Base-by-base conservation (phyloP, 2,888 invertebrate species). In the Gerris lacustris region DNA sequence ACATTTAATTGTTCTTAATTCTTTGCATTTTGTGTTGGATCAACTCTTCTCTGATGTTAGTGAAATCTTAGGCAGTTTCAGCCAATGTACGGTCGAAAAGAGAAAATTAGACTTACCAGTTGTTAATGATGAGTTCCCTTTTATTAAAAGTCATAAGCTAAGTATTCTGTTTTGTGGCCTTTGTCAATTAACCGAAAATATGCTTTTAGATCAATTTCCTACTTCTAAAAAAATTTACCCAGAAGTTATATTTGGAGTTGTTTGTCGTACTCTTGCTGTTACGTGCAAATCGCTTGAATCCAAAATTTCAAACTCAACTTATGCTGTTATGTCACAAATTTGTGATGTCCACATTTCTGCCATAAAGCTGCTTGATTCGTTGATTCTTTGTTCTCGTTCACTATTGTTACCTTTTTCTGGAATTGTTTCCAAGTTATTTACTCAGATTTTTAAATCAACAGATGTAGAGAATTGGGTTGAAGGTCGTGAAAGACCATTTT, bases 131-230 rank as follows among this genome's bases (percentile, higher is more conserved):
- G 55, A 55, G 55, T 55, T 11, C 55, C 55, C 55, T 11, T 9
- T 55, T 55, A 15, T 55, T 11, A 55, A 15, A 55, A 11, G 11
- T 15, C 55, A 55, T 5, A 55, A 55, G 55, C 15, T 55, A 55
- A 55, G 55, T 55, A 9, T 9, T 55, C 5, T 11, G 55, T 55
- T 11, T 55, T 55, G 55, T 55, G 55, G 55, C 15, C 55, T 55
- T 55, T 9, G 9, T 15, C 11, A 55, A 55, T 55, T 55, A 11
- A 11, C 15, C 2, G 55, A 55, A 11, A 55, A 55, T 11, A 55
- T 55, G 55, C 55, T 55, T 55, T 55, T 55, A 55, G 55, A 55
- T 55, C 55, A 55, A 11, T 55, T 55, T 55, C 55, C 55, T 55
- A 55, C 55, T 11, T 55, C 55, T 55, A 55, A 55, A 15, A 55